Evolutionary conservation across 2,113 vertebrate species (phyloP).

Genomic region (Odocoileus virginianus): DNA sequence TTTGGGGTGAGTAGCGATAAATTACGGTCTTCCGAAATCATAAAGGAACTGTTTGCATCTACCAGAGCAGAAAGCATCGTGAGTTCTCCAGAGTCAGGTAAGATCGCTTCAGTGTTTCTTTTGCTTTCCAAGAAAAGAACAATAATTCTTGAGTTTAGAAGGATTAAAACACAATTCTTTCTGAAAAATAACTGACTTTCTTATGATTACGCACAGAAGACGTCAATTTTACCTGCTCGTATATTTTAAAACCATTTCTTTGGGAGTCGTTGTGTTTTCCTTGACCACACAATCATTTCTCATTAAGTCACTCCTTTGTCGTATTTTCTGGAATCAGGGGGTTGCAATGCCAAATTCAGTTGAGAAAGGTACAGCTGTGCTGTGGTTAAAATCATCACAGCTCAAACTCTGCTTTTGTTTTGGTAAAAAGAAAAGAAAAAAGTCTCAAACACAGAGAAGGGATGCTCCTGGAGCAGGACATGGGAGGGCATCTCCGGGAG

Average conservation of each 20-base stretch:
- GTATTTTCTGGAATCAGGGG: neutral
- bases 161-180: neutral
- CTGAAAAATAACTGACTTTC: neutral
- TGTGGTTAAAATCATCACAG: neutral
- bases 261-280: no score
- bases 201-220: neutral
- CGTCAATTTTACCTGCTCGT: neutral
- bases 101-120: no score
- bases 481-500: rapidly evolving
- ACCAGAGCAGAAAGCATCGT: neutral
- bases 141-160: neutral
- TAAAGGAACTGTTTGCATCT: neutral
- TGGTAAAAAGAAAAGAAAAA: neutral
- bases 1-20: slow-evolving; percentile 72
- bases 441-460: neutral
- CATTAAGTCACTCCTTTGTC: neutral
- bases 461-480: rapidly evolving
- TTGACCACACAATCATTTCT: neutral
- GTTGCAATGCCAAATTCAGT: rapidly evolving
- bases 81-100: neutral
- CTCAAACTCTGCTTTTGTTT: neutral
- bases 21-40: rapidly evolving
- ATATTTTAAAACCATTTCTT: neutral
- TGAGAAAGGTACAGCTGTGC: neutral
- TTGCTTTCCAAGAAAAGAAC: neutral